Evolutionary conservation across 1,140 invertebrate species (phyloP), one percentile per base, ranked within the genome.

Genomic region (Caenorhabditis brenneri): DNA sequence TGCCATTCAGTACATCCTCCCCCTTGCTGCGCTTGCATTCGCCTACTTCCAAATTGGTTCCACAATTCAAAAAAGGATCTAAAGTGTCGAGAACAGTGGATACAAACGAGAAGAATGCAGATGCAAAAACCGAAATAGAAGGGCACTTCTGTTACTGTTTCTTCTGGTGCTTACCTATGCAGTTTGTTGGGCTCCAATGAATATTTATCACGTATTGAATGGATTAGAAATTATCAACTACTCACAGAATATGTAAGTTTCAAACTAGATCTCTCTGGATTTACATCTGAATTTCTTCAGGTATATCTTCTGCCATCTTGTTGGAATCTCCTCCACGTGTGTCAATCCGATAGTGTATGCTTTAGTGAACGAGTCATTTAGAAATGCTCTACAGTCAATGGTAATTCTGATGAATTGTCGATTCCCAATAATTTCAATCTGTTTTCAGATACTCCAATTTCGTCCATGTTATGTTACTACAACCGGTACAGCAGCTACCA

Each of bases 11-110:
- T 90, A 90, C 69, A 60, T 91, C 39, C 83, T 90, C 22, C 89
- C 89, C n/a, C 84, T 90, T 42, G 83, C 82, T 48, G 86, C 90
- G 7, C 42, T 90, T 36, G 89, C 79, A 27, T 88, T 90, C 58
- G 88, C 89, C 15, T 90, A 90, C 80, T 86, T 84, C 36, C 90
- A 91, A 82, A 90, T 90, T 79, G 90, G 90, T 10, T 87, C 88
- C 12, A 91, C 88, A 7, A 91, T 90, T 65, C 83, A 88, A 27
- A 85, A 88, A 33, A 79, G n/a, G 89, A 48, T 86, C 87, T 19
- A 88, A 88, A 85, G 78, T 74, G 55, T 80, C 81, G 22, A 87
- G 88, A 27, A 89, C 88, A 19, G 65, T 90, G 4, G 89, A 88
- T 53, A 58, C 84, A 19, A n/a, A 60, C 80, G 0, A 53, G 87